Evolutionary conservation across 2,888 invertebrate species (phyloP).

Genomic region (Epinotia bilunana): DNA sequence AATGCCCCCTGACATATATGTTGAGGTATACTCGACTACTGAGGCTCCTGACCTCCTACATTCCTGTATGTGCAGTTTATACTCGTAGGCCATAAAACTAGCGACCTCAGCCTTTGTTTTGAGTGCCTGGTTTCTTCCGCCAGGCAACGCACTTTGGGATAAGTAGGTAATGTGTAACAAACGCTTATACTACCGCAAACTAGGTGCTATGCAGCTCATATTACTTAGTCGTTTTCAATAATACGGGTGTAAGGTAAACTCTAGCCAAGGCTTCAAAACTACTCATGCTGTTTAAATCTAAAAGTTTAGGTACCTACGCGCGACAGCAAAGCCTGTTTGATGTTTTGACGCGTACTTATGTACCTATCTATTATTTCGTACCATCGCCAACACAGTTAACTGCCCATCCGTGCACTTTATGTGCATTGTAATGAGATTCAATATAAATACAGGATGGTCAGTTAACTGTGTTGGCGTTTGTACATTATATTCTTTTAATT

Average conservation of each 20-base stretch:
- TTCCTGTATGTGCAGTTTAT: slow-evolving; percentile 29
- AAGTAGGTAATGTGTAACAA: slow-evolving; percentile 7
- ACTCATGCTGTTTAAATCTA: neutral
- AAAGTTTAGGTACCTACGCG: no score
- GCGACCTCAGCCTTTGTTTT: slow-evolving; percentile 39
- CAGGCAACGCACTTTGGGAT: slow-evolving; percentile 32
- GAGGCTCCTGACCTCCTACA: slow-evolving; percentile 3
- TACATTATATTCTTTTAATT: no score
- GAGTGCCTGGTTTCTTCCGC: slow-evolving; percentile 39
- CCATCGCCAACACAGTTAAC: no score
- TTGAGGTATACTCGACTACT: neutral
- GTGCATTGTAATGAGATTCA: no score
- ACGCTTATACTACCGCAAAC: slow-evolving; percentile 1
- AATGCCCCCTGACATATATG: neutral
- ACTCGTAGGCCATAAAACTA: slow-evolving; percentile 36
- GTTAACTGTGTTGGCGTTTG: no score
- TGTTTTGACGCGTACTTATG: no score
- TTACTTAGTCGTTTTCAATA: no score
- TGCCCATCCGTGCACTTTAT: no score
- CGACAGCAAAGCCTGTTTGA: no score
- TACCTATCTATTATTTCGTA: no score
- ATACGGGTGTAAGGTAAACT: no score
- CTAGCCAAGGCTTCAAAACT: neutral
- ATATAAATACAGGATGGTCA: no score
- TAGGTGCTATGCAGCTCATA: neutral